Evolutionary conservation across 2,888 invertebrate species (phyloP), one percentile per base, ranked within the genome.

Genomic region (Trissolcus brochymenae): DNA sequence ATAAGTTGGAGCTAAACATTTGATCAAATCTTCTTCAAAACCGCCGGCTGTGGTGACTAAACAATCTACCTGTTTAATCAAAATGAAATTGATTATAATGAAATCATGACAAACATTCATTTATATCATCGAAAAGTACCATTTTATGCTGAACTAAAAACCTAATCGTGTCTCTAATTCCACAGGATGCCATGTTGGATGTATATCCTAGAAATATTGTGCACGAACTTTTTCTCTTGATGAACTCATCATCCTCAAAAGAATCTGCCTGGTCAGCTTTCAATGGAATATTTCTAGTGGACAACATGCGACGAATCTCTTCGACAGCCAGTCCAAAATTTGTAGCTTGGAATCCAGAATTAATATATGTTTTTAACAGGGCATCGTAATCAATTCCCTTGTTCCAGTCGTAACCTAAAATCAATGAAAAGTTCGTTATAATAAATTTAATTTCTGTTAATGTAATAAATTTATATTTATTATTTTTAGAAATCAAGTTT

Each of bases 21-120:
- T 99, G 51, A 99, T 99, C 54, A 99, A 93, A 90, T 99, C 99
- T 90, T 99, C 99, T 89, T 99, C 99, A 0, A 99, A 92, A 0
- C 99, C 99, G 0, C 99, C 99, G 0, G 99, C 99, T 11, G 98
- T 97, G 0, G 99, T 96, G 0, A 99, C 99, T 79, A 99, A 92
- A 86, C 98, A 98, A 89, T 99, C 99, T 16, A 46, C 46, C 46
- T 16, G 16, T 43, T 11, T 43, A 14, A 43, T 43, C n/a, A 46
- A 46, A 14, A 14, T 46, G 9, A 0, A 46, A n/a, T 43, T 14
- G 16, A 16, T 16, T 46, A 14, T 7, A 16, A 16, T 46, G 4
- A 11, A 46, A 46, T 11, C 6, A n/a, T 19, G 1, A 19, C 1
- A 19, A 19, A n/a, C 25, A 53, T 35, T n/a, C 6, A 29, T 19